phyloP scores from a whole-genome alignment of 2,888 invertebrate genomes.

The Neuroscelio doddi region DNA sequence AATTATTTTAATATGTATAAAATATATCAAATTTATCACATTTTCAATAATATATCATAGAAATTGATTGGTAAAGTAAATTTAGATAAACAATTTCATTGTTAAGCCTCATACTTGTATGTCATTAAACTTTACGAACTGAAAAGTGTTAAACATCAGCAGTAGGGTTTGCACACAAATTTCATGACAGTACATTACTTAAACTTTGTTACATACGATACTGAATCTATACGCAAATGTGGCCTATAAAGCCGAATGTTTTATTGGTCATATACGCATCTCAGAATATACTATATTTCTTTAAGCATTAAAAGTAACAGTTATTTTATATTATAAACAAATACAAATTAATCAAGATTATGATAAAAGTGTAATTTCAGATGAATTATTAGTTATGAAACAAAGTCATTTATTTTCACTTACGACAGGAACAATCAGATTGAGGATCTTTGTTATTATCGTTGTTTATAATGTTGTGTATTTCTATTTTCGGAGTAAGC shows the following conservation, averaged over 20 bases:
- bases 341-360: not conserved
- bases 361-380: not conserved
- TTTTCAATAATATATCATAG: no score
- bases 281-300: no score
- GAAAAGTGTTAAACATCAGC: no score
- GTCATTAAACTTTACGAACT: no score
- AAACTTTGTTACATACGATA: not conserved
- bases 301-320: no score
- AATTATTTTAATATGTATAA: no score
- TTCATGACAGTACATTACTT: not conserved
- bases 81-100: not conserved
- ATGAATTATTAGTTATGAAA: not conserved
- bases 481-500: conserved; percentile 16
- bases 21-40: no score
- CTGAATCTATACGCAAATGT: no score
- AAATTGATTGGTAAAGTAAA: not conserved
- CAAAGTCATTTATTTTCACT: conserved; percentile 31
- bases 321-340: no score
- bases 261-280: not conserved
- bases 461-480: conserved; percentile 36
- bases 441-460: conserved; percentile 9
- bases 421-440: conserved; percentile 30
- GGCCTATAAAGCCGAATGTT: no score
- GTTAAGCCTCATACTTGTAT: no score
- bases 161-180: no score